Conservation (phyloP, 2,113 vertebrate species). For the Edolisoma coerulescens region DNA sequence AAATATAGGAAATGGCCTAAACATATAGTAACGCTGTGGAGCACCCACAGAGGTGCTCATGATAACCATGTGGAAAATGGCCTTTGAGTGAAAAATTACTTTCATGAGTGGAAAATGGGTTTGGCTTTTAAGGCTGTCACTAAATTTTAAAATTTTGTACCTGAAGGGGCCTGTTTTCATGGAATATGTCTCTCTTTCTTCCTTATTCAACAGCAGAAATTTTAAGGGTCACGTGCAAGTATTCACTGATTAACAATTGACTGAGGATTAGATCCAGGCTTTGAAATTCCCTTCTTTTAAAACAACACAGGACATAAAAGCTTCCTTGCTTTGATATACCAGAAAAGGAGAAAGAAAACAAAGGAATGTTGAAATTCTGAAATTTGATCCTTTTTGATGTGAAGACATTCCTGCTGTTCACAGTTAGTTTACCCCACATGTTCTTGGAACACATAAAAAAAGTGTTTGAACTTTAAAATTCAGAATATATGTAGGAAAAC, state of each 20-base stretch:
- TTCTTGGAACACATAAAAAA: background rate
- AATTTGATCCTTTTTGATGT: background rate
- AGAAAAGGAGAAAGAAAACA: background rate
- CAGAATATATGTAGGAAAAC: background rate
- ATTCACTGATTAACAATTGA: background rate
- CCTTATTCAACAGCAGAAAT: background rate
- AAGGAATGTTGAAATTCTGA: background rate
- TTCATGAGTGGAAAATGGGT: background rate
- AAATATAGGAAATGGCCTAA: background rate
- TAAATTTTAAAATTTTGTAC: background rate
- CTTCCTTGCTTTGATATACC: background rate
- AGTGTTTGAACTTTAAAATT: background rate
- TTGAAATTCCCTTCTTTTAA: background rate
- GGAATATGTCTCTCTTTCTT: background rate
- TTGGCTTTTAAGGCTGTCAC: background rate
- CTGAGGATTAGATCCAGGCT: background rate
- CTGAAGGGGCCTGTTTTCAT: background rate
- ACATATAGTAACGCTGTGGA: background rate
- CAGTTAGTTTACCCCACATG: background rate
- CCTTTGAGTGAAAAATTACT: background rate
- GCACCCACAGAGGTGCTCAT: background rate
- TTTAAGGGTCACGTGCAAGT: background rate
- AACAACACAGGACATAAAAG: background rate
- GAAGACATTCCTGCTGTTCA: background rate
- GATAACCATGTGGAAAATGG: background rate